Conservation (phyloP, 2,888 invertebrate genomes). For the Noctua fimbriata region DNA sequence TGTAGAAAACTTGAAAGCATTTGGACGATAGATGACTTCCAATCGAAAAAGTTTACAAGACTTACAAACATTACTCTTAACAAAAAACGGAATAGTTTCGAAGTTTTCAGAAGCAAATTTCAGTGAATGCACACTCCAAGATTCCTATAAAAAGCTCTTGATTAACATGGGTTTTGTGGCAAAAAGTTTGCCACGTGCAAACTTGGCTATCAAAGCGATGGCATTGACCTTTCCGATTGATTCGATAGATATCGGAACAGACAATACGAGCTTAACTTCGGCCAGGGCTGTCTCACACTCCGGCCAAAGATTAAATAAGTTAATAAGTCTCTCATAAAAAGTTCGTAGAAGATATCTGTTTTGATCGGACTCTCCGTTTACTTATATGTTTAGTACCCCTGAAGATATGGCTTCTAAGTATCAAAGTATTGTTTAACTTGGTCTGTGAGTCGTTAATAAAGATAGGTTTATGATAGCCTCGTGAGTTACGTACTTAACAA, state of each 20-base stretch:
- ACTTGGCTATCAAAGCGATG: constrained; percentile 70
- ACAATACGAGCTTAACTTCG: constrained; percentile 66
- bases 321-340: constrained; percentile 49
- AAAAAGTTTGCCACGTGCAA: constrained; percentile 71
- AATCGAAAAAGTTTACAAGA: constrained; percentile 30
- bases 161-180: constrained; percentile 66
- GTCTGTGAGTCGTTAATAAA: constrained; percentile 49
- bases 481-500: constrained; percentile 51
- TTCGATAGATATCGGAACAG: constrained; percentile 71
- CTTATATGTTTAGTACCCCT: constrained; percentile 52
- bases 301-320: constrained; percentile 55
- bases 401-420: constrained; percentile 39
- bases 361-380: constrained; percentile 38
- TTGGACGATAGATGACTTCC: constrained; percentile 3
- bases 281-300: constrained; percentile 58
- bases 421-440: constrained; percentile 50
- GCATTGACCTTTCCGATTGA: constrained; percentile 73
- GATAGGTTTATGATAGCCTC: constrained; percentile 52
- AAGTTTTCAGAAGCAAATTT: constrained; percentile 43
- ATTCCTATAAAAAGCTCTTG: constrained; percentile 58
- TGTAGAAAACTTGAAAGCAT: background rate
- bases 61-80: background rate
- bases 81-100: constrained; percentile 49
- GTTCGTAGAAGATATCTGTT: constrained; percentile 45
- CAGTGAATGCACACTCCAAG: constrained; percentile 48